Conservation (phyloP, 2,113 vertebrate species). For the Halichoeres trimaculatus region DNA sequence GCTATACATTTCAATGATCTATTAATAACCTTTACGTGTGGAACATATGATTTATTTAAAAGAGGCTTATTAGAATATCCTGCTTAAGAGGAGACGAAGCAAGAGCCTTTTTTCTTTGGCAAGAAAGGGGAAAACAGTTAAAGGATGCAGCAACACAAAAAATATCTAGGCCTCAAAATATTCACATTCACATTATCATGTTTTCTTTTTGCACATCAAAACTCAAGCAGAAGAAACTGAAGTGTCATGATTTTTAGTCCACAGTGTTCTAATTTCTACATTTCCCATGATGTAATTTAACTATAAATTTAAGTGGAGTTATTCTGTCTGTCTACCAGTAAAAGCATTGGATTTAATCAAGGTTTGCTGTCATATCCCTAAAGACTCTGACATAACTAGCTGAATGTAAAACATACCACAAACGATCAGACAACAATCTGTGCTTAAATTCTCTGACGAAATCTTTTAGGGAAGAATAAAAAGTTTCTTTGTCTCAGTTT, state of each 20-base stretch:
- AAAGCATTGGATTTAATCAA: background rate
- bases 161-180: constrained; percentile 3
- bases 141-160: background rate
- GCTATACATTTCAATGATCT: constrained; percentile 24
- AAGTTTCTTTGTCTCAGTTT: background rate
- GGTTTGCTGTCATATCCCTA: background rate
- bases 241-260: background rate
- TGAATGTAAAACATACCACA: no score
- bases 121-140: background rate
- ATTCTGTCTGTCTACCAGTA: background rate
- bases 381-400: background rate
- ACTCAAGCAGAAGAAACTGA: background rate
- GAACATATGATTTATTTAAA: background rate
- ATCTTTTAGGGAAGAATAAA: background rate
- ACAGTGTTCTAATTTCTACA: background rate
- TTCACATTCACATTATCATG: background rate
- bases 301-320: background rate
- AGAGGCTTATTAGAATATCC: background rate
- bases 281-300: constrained; percentile 7
- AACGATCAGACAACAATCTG: no score
- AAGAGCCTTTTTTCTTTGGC: background rate
- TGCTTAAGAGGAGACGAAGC: background rate
- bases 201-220: background rate
- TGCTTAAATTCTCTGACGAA: background rate
- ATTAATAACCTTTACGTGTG: background rate